phyloP scores from a whole-genome alignment of 2,797 vertebrate species.

The Morelia viridis region DNA sequence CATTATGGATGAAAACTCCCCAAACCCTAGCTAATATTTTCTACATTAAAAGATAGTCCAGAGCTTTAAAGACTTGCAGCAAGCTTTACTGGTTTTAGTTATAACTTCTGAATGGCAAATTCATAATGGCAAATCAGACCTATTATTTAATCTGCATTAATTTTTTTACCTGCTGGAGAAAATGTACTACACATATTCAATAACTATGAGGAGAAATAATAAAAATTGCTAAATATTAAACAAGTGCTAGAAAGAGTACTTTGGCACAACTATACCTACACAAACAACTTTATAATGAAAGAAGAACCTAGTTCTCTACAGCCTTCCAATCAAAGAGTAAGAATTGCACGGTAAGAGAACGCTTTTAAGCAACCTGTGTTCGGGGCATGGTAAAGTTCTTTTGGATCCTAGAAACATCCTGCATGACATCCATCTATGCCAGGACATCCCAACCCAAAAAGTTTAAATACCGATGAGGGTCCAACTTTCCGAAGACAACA shows the following conservation, averaged over 20 bases:
- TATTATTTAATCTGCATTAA: not conserved
- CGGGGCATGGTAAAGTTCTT: not conserved
- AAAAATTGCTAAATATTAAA: not conserved
- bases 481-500: not conserved
- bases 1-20: not conserved
- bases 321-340: not conserved
- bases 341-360: not conserved
- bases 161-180: not conserved
- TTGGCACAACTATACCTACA: not conserved
- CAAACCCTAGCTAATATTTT: not conserved
- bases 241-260: not conserved
- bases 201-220: not conserved
- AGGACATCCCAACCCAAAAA: not conserved
- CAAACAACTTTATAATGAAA: not conserved
- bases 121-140: not conserved
- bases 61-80: not conserved
- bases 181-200: not conserved
- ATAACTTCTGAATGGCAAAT: not conserved
- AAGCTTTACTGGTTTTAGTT: not conserved
- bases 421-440: not conserved
- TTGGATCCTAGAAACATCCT: not conserved
- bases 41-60: not conserved
- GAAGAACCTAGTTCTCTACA: not conserved
- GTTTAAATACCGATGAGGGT: not conserved
- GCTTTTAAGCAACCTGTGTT: not conserved